These are phyloP conservation scores for Cheumatopsyche charites DNA, from an alignment of 1,140 invertebrate species.

Conservation along the genomic window DNA sequence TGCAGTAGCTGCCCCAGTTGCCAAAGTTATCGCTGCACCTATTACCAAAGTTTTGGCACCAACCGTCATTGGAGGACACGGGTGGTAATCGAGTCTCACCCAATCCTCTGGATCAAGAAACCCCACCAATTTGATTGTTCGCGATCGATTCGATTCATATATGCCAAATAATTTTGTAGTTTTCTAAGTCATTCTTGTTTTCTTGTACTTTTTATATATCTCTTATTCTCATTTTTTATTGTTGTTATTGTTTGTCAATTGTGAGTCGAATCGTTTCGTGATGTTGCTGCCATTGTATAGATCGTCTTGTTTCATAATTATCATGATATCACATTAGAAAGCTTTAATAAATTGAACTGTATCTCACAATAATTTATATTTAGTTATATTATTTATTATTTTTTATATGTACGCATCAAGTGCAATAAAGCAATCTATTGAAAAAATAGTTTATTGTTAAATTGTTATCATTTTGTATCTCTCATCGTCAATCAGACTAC, in stretches of 20 bases:
- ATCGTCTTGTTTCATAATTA: constrained; percentile 28
- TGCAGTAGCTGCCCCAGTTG: constrained; percentile 51
- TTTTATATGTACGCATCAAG: constrained; percentile 29
- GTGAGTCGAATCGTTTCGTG: constrained; percentile 23
- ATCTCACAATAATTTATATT: constrained; percentile 46
- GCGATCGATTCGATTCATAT: constrained; percentile 40
- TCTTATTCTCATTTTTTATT: background rate
- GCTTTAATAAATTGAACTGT: constrained; percentile 40
- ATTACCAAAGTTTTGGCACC: constrained; percentile 51
- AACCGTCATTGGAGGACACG: constrained; percentile 51
- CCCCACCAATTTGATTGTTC: background rate
- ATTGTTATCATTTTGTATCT: too few relatives aligned
- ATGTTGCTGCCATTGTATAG: background rate
- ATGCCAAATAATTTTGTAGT: background rate
- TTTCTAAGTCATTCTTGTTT: background rate
- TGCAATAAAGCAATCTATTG: constrained; percentile 38
- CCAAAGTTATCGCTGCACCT: constrained; percentile 53
- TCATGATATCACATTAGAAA: constrained; percentile 35
- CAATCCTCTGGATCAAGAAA: background rate
- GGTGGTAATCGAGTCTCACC: constrained; percentile 47
- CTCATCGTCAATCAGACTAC: too few relatives aligned
- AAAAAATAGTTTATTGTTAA: constrained; percentile 6
- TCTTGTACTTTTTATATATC: background rate
- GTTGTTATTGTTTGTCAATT: background rate
- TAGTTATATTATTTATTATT: constrained; percentile 48